phyloP scores from a whole-genome alignment of 2,113 vertebrate genomes.

The Emydura subglobosa region DNA sequence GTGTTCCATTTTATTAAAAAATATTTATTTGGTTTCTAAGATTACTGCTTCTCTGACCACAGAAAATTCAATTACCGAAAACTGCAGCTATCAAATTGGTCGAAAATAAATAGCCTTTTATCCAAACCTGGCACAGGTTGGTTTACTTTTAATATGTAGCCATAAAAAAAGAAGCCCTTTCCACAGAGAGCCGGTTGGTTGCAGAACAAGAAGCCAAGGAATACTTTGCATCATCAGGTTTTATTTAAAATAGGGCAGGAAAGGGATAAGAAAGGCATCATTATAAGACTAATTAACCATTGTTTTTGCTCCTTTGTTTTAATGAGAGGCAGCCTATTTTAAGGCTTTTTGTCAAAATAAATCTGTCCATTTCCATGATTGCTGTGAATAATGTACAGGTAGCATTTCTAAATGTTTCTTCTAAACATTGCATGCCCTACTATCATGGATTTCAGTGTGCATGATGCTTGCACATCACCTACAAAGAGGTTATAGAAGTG shows the following conservation, averaged over 20 bases:
- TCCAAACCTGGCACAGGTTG: conserved; percentile 83
- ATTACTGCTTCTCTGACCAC: conserved; percentile 86
- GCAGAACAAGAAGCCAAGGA: conserved; percentile 64
- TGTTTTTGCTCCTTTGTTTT: conserved; percentile 60
- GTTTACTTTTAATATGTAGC: conserved; percentile 80
- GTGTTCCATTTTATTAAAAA: conserved; percentile 89
- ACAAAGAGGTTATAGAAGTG: background rate
- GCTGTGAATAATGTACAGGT: conserved; percentile 33
- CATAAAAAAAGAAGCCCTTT: conserved; percentile 83
- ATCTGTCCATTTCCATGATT: conserved; percentile 37
- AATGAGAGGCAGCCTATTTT: conserved; percentile 36
- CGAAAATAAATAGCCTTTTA: conserved; percentile 89
- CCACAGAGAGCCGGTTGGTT: conserved; percentile 68
- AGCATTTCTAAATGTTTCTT: conserved; percentile 5
- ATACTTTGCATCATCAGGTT: conserved; percentile 78
- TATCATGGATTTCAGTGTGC: background rate
- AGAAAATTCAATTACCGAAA: conserved; percentile 89
- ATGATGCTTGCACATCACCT: background rate
- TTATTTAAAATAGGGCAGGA: conserved; percentile 72
- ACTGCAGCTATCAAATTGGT: conserved; percentile 89
- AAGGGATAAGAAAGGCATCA: conserved; percentile 50
- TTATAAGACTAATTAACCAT: conserved; percentile 63
- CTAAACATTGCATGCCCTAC: background rate
- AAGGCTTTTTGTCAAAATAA: background rate
- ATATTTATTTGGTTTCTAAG: conserved; percentile 91